phyloP scores from a whole-genome alignment of 2,113 vertebrate species.

The Mandrillus leucophaeus region DNA sequence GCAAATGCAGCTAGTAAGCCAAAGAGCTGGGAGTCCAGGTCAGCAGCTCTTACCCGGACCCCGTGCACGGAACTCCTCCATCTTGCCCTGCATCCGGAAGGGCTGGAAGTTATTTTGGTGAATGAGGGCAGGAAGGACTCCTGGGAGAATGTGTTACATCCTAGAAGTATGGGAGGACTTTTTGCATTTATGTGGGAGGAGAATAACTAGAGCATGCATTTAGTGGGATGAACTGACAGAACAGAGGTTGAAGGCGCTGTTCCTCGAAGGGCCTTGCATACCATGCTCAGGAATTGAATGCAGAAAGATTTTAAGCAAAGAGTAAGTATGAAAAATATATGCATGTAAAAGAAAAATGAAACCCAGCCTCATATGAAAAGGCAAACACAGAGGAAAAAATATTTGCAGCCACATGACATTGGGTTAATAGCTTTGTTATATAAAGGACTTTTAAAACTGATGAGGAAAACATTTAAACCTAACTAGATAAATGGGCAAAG shows the following conservation, averaged over 20 bases:
- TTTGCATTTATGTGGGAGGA: background rate
- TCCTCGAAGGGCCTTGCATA: background rate
- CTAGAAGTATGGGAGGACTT: background rate
- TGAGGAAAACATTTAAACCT: slow-evolving; percentile 45
- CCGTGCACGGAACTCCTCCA: background rate
- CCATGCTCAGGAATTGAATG: background rate
- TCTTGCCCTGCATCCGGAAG: background rate
- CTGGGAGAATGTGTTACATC: background rate
- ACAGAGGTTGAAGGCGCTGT: background rate
- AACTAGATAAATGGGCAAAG: slow-evolving; percentile 49
- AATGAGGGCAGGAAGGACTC: background rate
- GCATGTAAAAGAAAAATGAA: background rate
- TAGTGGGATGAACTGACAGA: background rate
- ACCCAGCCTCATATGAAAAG: background rate
- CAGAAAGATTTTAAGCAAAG: background rate
- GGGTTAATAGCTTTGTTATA: slow-evolving; percentile 18
- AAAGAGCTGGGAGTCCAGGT: background rate
- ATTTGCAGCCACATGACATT: background rate
- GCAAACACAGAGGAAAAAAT: background rate
- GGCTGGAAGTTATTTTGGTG: background rate
- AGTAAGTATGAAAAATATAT: background rate
- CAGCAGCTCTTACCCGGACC: background rate
- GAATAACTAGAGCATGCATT: background rate
- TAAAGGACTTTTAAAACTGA: background rate
- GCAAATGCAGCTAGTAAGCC: background rate